Evolutionary conservation across 2,113 vertebrate genomes (phyloP).

Genomic region (Nanorana parkeri): DNA sequence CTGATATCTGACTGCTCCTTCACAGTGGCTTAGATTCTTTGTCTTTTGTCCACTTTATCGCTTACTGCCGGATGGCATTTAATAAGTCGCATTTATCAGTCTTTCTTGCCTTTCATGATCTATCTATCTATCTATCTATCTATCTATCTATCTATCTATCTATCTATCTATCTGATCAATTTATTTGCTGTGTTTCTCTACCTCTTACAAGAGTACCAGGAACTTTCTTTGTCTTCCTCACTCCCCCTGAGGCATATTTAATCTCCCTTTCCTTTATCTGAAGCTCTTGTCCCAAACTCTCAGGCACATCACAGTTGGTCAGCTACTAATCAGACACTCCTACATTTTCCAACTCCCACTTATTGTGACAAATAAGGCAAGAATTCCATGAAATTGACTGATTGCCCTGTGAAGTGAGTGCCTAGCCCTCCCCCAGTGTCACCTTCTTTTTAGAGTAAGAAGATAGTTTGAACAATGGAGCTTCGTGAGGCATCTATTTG

Average conservation of each 20-base stretch:
- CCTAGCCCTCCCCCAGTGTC: slow-evolving; percentile 30
- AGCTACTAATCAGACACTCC: slow-evolving; percentile 52
- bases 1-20: slow-evolving; percentile 29
- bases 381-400: slow-evolving; percentile 56
- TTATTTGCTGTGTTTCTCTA: slow-evolving; percentile 59
- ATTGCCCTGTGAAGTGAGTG: slow-evolving; percentile 49
- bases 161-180: slow-evolving; percentile 55
- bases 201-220: not conserved
- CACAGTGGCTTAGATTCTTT: slow-evolving; percentile 24
- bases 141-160: slow-evolving; percentile 49
- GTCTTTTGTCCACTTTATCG: slow-evolving; percentile 14
- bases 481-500: slow-evolving; percentile 3
- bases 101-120: slow-evolving; percentile 8
- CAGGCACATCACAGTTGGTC: slow-evolving; percentile 49
- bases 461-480: slow-evolving; percentile 20
- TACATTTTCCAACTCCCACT: slow-evolving; percentile 55
- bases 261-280: slow-evolving; percentile 55
- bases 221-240: slow-evolving; percentile 44
- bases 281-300: slow-evolving; percentile 47
- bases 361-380: slow-evolving; percentile 55
- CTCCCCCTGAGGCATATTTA: slow-evolving; percentile 54
- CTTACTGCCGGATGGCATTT: slow-evolving; percentile 3
- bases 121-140: slow-evolving; percentile 58
- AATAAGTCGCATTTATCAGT: slow-evolving; percentile 11
- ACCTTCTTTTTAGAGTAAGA: slow-evolving; percentile 7